Percentiles rank a stretch among this genome's conserved stretches.
Conservation (phyloP, 2,113 vertebrate genomes). For the Kryptolebias marmoratus region DNA sequence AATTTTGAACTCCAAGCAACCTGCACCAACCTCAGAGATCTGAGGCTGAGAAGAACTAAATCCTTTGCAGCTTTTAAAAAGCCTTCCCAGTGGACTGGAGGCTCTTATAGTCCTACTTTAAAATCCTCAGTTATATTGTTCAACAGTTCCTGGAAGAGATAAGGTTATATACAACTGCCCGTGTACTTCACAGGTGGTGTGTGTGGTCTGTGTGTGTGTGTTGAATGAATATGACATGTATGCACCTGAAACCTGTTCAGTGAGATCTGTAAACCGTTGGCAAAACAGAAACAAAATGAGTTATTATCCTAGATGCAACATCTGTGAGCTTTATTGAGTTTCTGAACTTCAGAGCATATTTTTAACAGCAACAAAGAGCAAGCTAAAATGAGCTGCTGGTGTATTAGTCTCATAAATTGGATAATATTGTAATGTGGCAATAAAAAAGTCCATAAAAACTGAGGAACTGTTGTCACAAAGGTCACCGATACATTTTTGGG, state of each 20-base stretch:
- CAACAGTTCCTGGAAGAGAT: neutral
- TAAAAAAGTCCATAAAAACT: neutral
- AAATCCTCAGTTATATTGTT: neutral
- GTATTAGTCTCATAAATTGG: slow-evolving; percentile 3
- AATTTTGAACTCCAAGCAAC: neutral
- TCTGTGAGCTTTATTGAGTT: neutral
- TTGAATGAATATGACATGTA: neutral
- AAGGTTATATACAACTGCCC: neutral
- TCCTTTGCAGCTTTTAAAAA: slow-evolving; percentile 3
- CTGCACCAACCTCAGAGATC: neutral
- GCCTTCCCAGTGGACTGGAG: neutral
- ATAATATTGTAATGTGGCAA: slow-evolving; percentile 11
- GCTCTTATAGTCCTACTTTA: neutral
- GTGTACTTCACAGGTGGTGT: neutral
- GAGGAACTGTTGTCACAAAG: neutral
- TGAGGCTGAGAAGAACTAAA: slow-evolving; percentile 14
- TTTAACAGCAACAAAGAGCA: slow-evolving; percentile 9
- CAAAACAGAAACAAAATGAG: neutral
- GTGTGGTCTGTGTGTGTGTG: neutral
- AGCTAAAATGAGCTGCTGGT: slow-evolving; percentile 1
- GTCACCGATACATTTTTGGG: neutral
- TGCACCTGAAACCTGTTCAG: neutral
- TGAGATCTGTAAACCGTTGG: neutral
- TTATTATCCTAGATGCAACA: neutral
- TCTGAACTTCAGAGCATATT: neutral